These are phyloP conservation scores for Himalopsyche anomala DNA, from an alignment of 2,888 invertebrate species.

Conservation along the genomic window DNA sequence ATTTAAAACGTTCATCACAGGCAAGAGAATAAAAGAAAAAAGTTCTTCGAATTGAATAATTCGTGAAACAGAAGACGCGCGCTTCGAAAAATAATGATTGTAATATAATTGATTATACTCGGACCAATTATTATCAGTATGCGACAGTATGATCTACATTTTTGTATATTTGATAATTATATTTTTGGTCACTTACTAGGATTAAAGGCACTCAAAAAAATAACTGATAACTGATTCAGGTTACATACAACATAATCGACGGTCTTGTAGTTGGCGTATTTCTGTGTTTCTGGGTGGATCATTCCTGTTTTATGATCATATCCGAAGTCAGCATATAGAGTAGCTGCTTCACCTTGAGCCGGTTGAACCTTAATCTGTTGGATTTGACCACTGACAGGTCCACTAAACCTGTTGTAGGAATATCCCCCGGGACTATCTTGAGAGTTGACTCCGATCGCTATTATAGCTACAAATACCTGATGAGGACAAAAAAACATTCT, in stretches of 20 bases:
- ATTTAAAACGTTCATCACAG: no score
- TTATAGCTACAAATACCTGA: conserved; percentile 9
- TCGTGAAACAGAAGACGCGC: no score
- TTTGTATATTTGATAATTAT: background rate
- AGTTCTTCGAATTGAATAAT: no score
- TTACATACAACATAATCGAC: conserved; percentile 81
- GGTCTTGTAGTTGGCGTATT: conserved; percentile 76
- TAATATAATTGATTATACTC: no score
- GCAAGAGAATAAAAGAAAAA: no score
- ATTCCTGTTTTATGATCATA: conserved; percentile 74
- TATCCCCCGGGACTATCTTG: conserved; percentile 76
- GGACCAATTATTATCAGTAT: no score
- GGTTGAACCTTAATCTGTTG: conserved; percentile 77
- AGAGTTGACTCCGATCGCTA: conserved; percentile 22
- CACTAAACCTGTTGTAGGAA: conserved; percentile 84
- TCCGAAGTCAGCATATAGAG: conserved; percentile 75
- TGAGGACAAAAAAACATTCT: background rate
- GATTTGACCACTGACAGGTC: conserved; percentile 84
- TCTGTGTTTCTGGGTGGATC: conserved; percentile 74
- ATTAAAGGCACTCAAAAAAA: background rate
- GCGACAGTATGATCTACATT: background rate
- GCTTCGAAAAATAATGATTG: no score
- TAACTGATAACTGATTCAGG: background rate
- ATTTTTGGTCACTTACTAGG: background rate
- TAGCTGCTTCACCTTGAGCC: conserved; percentile 72